These are phyloP conservation scores for Anguilla marmorata DNA, from an alignment of 2,797 vertebrate species.

Conservation along the genomic window DNA sequence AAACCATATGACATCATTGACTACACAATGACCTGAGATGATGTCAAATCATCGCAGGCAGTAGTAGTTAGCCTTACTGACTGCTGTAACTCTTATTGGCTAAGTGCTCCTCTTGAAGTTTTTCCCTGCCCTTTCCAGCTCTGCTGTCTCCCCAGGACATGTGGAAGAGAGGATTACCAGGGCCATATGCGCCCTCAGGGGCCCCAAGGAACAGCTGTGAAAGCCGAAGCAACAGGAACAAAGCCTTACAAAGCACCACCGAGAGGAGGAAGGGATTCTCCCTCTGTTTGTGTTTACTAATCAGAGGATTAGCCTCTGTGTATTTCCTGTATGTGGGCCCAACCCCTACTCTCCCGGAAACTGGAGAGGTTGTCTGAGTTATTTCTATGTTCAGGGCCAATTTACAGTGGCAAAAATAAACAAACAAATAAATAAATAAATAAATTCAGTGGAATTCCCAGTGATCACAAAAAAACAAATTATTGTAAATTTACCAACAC, in stretches of 20 bases:
- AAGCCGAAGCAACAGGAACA: slow-evolving; percentile 1
- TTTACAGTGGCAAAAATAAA: background rate
- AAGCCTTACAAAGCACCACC: background rate
- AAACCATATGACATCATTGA: background rate
- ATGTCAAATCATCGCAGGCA: background rate
- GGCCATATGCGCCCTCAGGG: background rate
- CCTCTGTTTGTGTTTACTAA: slow-evolving; percentile 16
- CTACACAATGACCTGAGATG: background rate
- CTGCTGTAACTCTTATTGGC: background rate
- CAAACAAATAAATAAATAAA: too few species aligned
- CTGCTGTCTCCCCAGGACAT: background rate
- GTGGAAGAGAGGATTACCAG: background rate
- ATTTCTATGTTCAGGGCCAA: background rate
- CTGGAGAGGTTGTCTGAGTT: background rate
- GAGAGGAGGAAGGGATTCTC: background rate
- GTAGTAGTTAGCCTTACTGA: background rate
- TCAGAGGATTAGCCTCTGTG: slow-evolving; percentile 9
- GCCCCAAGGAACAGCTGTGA: background rate
- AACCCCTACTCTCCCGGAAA: background rate
- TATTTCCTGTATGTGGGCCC: background rate
- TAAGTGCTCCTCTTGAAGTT: background rate
- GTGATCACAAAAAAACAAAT: too few species aligned
- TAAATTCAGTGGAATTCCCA: background rate
- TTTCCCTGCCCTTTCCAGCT: background rate
- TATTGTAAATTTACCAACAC: too few species aligned